These are phyloP conservation scores for Iselma pallidipennis DNA, from an alignment of 2,888 invertebrate species.

Conservation along the genomic window DNA sequence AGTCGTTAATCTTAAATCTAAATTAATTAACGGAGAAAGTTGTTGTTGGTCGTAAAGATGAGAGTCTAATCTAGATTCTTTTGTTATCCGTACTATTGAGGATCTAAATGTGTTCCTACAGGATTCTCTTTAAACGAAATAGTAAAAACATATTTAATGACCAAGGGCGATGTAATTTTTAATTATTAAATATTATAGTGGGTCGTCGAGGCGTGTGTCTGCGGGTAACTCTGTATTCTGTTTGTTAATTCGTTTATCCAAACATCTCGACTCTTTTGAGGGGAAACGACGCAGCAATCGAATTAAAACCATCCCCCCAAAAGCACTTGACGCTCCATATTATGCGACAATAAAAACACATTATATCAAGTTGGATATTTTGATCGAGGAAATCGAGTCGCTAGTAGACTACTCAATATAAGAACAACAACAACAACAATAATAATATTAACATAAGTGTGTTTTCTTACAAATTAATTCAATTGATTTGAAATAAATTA, in stretches of 20 bases:
- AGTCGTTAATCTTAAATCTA: too few species aligned
- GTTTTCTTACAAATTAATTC: too few species aligned
- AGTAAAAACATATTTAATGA: too few species aligned
- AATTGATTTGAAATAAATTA: neutral
- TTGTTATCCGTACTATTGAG: too few species aligned
- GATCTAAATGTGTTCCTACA: neutral
- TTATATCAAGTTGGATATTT: conserved; percentile 17
- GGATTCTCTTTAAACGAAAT: neutral
- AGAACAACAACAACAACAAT: too few species aligned
- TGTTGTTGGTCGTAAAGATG: too few species aligned
- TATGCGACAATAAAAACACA: conserved; percentile 41
- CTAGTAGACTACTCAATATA: too few species aligned
- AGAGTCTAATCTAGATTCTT: too few species aligned
- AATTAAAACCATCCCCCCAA: conserved; percentile 36
- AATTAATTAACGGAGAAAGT: too few species aligned
- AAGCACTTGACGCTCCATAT: conserved; percentile 32
- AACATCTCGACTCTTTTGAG: conserved; percentile 37
- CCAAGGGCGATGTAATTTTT: conserved; percentile 39
- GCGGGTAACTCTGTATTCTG: conserved; percentile 29
- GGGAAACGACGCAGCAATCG: conserved; percentile 41
- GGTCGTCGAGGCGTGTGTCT: conserved; percentile 29
- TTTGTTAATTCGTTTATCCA: conserved; percentile 50
- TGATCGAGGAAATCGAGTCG: too few species aligned
- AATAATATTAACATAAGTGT: too few species aligned
- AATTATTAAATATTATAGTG: conserved; percentile 42